Percentiles rank a stretch among this genome's conserved stretches.
Evolutionary conservation across 2,113 vertebrate genomes (phyloP).

Genomic region (Erythrolamprus reginae): DNA sequence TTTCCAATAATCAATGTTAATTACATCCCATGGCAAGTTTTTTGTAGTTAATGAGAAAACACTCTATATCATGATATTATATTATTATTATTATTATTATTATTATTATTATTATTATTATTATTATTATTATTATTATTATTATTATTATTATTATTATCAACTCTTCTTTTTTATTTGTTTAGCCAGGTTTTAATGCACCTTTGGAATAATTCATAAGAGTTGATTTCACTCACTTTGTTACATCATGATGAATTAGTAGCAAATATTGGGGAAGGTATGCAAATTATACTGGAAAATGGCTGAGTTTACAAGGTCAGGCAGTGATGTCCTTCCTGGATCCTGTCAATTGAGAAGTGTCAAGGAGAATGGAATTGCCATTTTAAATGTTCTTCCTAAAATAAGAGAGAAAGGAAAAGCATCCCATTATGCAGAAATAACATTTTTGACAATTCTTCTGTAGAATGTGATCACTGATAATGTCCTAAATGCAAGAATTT

Average conservation of each 20-base stretch:
- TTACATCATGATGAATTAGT: not conserved
- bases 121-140: not conserved
- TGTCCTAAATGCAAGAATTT: not conserved
- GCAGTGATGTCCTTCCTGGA: not conserved
- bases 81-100: not conserved
- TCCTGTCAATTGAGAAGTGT: not conserved
- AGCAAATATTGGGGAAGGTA: not conserved
- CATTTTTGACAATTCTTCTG: not conserved
- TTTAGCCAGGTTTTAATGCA: not conserved
- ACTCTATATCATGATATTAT: not conserved
- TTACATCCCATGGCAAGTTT: not conserved
- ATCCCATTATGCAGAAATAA: not conserved
- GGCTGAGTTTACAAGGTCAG: not conserved
- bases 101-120: not conserved
- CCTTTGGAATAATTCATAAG: not conserved
- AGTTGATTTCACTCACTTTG: not conserved
- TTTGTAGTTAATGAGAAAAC: not conserved
- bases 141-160: not conserved
- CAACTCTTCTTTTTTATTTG: not conserved
- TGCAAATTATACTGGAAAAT: not conserved
- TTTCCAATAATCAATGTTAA: constrained; percentile 19
- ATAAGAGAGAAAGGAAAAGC: not conserved
- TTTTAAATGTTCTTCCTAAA: not conserved
- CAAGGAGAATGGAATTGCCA: not conserved
- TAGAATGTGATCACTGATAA: not conserved